phyloP scores from a whole-genome alignment of 1,140 invertebrate genomes.

The Trachymyrmex septentrionalis region DNA sequence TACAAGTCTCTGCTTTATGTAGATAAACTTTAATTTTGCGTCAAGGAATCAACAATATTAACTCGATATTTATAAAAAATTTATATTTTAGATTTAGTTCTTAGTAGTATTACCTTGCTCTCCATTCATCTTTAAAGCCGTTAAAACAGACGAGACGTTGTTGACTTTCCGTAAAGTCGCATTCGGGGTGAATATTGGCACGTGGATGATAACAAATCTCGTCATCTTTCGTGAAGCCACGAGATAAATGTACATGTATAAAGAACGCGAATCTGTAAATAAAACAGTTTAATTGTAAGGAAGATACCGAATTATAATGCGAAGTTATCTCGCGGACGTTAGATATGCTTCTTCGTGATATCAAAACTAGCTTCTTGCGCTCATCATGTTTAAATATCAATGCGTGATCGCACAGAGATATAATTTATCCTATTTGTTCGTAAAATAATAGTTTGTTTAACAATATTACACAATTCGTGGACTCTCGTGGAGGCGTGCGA shows the following conservation, averaged over 20 bases:
- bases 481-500: background rate
- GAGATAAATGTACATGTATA: background rate
- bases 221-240: slow-evolving; percentile 25
- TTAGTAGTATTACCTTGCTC: slow-evolving; percentile 43
- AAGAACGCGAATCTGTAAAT: background rate
- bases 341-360: background rate
- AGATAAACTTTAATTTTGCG: background rate
- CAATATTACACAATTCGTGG: slow-evolving; percentile 2
- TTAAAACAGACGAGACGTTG: slow-evolving; percentile 73
- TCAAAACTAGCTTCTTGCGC: background rate
- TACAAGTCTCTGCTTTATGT: too few species aligned
- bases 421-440: slow-evolving; percentile 23
- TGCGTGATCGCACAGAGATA: background rate
- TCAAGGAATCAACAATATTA: background rate
- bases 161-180: slow-evolving; percentile 67
- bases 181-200: slow-evolving; percentile 42
- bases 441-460: slow-evolving; percentile 6
- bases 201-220: slow-evolving; percentile 55
- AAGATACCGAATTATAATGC: background rate
- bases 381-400: slow-evolving; percentile 43
- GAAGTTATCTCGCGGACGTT: background rate
- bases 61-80: background rate
- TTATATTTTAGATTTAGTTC: background rate
- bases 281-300: background rate
- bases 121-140: slow-evolving; percentile 73